Evolutionary conservation across 2,888 invertebrate genomes (phyloP), one percentile per base, ranked within the genome.

Genomic region (Oconnorella tubifera): DNA sequence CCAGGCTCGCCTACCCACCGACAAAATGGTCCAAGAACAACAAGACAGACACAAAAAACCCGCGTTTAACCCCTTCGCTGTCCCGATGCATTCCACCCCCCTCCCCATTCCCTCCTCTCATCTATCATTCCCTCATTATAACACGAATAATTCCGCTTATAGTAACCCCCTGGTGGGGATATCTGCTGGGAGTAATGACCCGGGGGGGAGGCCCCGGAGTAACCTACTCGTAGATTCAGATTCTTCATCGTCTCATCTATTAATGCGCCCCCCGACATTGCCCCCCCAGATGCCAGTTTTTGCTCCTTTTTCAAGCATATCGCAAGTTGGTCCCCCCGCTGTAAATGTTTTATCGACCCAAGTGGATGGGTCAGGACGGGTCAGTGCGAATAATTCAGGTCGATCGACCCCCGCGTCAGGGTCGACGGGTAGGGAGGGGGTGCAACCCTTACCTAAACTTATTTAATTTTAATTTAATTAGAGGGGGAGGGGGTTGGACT

Each of bases 21-120:
- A 82, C 64, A 74, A 78, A 61, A 80, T 83, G 80, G 79, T 73
- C 10, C 63, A 71, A 49, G 80, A 80, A 61, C 65, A 75, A 10
- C 76, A 56, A 56, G 49, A 62, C 2, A 76, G 75, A 65, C 67
- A 69, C n/a, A 62, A 72, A 59, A 71, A 74, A 31, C 75, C 73
- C 50, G 72, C 73, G 3, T 79, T 78, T 68, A 80, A 80, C 70
- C 80, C 80, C 1, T 80, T 80, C 68, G 75, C 77, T 2, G 77
- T 77, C 27, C 76, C 79, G n/a, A 71, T 77, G 2, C 76, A 77
- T 64, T 76, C 77, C 23, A 69, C 76, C 48, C 74, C 75, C n/a
- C 27, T 67, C 1, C 33, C n/a, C 14, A 28, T 33, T 2, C 31
- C 56, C 29, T 40, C 56, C 14, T n/a, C n/a, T n/a, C n/a, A n/a